phyloP scores from a whole-genome alignment of 2,113 vertebrate species.

The Glaucomys volans region DNA sequence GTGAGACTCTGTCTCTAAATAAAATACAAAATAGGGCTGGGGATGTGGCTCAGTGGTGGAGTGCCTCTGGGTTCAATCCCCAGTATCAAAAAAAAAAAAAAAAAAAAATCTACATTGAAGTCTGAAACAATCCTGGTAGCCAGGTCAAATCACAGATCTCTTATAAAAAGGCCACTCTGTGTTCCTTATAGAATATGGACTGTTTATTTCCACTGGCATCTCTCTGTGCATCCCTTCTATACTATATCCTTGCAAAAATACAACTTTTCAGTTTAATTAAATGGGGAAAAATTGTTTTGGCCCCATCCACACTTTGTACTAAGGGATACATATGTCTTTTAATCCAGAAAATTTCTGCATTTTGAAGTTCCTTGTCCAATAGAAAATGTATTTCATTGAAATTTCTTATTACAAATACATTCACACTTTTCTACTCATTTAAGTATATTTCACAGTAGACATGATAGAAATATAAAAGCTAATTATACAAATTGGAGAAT shows the following conservation, averaged over 20 bases:
- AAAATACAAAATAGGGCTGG: too few relatives aligned
- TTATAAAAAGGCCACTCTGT: background rate
- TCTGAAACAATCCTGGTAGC: background rate
- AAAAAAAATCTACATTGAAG: background rate
- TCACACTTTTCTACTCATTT: background rate
- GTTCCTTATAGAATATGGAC: background rate
- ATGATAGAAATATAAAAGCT: background rate
- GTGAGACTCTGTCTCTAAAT: too few relatives aligned
- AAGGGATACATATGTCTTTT: background rate
- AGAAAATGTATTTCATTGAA: background rate
- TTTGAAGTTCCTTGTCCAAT: background rate
- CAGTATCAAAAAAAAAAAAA: too few relatives aligned
- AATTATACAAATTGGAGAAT: conserved; percentile 35
- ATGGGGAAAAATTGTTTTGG: background rate
- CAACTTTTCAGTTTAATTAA: background rate
- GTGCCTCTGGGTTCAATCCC: too few relatives aligned
- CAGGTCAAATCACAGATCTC: background rate
- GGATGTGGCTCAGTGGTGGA: too few relatives aligned
- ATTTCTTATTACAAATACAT: background rate
- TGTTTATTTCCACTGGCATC: background rate
- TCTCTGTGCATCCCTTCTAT: background rate
- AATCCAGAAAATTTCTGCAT: background rate
- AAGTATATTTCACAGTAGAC: background rate
- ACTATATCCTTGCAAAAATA: background rate
- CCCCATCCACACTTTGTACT: background rate